Evolutionary conservation across 2,797 vertebrate genomes (phyloP).

Genomic region (Columba guinea): DNA sequence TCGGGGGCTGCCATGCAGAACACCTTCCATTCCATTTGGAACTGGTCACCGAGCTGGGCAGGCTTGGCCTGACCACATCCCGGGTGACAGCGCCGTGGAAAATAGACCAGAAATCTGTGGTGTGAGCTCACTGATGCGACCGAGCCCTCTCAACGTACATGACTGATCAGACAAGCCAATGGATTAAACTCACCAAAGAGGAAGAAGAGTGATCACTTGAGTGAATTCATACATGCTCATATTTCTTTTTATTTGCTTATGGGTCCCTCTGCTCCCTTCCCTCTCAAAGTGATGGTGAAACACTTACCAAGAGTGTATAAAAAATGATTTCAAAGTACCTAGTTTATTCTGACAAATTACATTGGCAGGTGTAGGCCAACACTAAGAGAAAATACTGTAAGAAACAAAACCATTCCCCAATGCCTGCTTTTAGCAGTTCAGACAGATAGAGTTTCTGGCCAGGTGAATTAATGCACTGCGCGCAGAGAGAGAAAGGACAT

Average conservation of each 20-base stretch:
- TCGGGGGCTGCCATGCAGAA: not conserved
- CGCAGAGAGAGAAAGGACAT: not conserved
- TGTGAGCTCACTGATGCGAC: not conserved
- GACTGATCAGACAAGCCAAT: not conserved
- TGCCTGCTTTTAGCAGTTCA: not conserved
- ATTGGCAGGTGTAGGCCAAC: not conserved
- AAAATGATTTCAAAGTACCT: not conserved
- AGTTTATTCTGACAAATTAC: conserved; percentile 35
- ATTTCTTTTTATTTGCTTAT: conserved; percentile 10
- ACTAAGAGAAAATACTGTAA: not conserved
- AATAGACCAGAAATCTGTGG: not conserved
- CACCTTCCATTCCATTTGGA: not conserved
- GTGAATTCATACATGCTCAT: not conserved
- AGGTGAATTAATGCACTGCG: conserved; percentile 10
- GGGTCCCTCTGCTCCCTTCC: not conserved
- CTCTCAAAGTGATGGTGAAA: not conserved
- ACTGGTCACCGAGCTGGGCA: not conserved
- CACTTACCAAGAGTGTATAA: not conserved
- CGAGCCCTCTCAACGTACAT: not conserved
- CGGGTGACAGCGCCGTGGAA: not conserved
- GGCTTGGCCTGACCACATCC: not conserved
- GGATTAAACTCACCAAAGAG: not conserved
- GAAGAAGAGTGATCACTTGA: not conserved
- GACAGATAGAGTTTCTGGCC: not conserved
- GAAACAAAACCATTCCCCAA: conserved; percentile 28